Percentiles rank a stretch among this genome's conserved stretches.
phyloP scores from a whole-genome alignment of 2,888 invertebrate genomes.

The Melanostoma mellinum region DNA sequence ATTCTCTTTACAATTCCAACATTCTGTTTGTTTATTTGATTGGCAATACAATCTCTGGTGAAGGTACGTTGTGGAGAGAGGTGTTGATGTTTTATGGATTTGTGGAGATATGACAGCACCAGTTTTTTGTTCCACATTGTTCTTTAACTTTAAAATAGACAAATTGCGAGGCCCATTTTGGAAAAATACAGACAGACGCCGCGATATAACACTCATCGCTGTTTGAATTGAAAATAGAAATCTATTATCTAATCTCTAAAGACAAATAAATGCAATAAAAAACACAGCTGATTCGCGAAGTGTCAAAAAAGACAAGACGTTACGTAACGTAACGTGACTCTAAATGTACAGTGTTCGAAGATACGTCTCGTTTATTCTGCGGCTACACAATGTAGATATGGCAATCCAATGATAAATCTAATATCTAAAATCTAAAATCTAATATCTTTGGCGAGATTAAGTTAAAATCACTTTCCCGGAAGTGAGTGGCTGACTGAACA shows the following conservation, averaged over 20 bases:
- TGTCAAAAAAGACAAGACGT: too few relatives aligned
- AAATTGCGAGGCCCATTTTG: neutral
- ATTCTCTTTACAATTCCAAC: constrained; percentile 73
- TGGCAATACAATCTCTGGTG: constrained; percentile 24
- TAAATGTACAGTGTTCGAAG: too few relatives aligned
- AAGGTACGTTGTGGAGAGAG: neutral
- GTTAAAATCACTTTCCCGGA: too few relatives aligned
- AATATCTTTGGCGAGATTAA: too few relatives aligned
- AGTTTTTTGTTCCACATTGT: neutral
- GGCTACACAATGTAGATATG: too few relatives aligned
- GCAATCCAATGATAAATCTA: too few relatives aligned
- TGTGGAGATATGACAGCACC: neutral
- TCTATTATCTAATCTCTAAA: neutral
- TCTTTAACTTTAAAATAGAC: neutral
- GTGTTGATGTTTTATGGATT: neutral
- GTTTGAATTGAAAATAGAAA: neutral
- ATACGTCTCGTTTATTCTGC: too few relatives aligned
- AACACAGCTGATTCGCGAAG: neutral
- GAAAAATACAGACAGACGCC: neutral
- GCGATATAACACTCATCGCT: neutral
- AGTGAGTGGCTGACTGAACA: too few relatives aligned
- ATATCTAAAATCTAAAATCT: too few relatives aligned
- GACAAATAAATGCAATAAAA: neutral
- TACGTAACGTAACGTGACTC: too few relatives aligned
- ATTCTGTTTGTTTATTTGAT: constrained; percentile 9